Percentiles rank a stretch among this genome's conserved stretches.
Conservation (phyloP, 2,797 vertebrate species). For the Muraenolepis orangiensis region DNA sequence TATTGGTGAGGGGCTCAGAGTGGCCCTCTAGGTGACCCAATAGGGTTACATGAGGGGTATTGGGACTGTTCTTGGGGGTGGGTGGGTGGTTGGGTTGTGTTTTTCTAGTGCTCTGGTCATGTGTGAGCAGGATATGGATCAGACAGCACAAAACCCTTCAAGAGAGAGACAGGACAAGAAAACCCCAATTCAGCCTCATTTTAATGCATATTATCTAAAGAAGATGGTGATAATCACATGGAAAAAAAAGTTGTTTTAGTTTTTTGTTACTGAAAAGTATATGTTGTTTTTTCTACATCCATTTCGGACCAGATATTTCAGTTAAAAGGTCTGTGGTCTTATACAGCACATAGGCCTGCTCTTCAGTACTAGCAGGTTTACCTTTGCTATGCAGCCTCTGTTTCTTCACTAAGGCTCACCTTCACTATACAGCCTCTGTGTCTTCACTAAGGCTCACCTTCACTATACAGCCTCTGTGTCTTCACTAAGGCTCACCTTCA, state of each 20-base stretch:
- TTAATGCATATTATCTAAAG: neutral
- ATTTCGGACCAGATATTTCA: neutral
- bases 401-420: slow-evolving; percentile 80
- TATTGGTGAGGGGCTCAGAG: no score
- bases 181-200: neutral
- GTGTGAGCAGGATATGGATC: slow-evolving; percentile 21
- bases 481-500: slow-evolving; percentile 78
- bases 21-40: slow-evolving; percentile 23
- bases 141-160: slow-evolving; percentile 35
- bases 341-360: neutral
- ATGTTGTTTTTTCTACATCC: neutral
- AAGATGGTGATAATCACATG: neutral
- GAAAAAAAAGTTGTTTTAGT: neutral
- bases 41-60: slow-evolving; percentile 11
- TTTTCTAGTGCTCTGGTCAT: slow-evolving; percentile 39
- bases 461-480: slow-evolving; percentile 87
- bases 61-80: slow-evolving; percentile 31
- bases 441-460: slow-evolving; percentile 81
- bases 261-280: neutral
- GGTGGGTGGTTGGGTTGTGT: neutral
- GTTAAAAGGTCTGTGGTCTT: neutral
- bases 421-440: slow-evolving; percentile 85
- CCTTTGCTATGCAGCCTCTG: slow-evolving; percentile 86
- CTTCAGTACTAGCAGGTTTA: slow-evolving; percentile 19
- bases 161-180: neutral